Evolutionary conservation across 2,888 invertebrate species (phyloP), one percentile per base, ranked within the genome.

Genomic region (Ceriagrion tenellum): DNA sequence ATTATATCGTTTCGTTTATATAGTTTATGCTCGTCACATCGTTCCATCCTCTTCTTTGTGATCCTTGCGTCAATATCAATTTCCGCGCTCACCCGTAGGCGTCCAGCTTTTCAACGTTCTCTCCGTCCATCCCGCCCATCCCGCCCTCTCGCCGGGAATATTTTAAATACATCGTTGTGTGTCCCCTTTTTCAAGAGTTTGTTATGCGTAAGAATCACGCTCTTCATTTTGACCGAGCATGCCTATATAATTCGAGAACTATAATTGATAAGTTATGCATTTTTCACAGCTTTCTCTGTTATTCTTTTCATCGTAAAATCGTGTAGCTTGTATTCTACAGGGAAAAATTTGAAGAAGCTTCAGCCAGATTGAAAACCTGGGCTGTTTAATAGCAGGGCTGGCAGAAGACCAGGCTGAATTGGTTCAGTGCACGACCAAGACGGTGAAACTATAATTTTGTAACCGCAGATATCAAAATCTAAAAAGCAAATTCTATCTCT

Each of bases 1-100:
- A 35, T 81, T 81, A 81, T 35, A 35, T 81, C 81, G 81, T 81
- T 81, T 35, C 81, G 81, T 81, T 81, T 81, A 81, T 81, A 81
- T 81, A n/a, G 81, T 81, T 69, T 47, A 47, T 16, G 30, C 81
- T 35, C 81, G 30, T 81, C 81, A 81, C 30, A 81, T 47, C 47
- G 8, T 47, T 47, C 47, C 47, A n/a, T 30, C 81, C 30, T 35
- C 81, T 35, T 81, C 81, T 35, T 81, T 81, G 30, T 81, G 81
- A 35, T 81, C 81, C 81, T 81, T 81, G 35, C 35, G 81, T 81
- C 81, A 81, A 81, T 35, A 81, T 30, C 81, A 35, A 30, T 81
- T 81, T 35, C 35, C 35, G n/a, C 35, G 81, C 30, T 35, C 13
- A 6, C 81, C 13, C 81, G 13, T 35, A 35, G 35, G 81, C 30